Conservation (phyloP, 2,113 vertebrate genomes). For the Phalacrocorax carbo region DNA sequence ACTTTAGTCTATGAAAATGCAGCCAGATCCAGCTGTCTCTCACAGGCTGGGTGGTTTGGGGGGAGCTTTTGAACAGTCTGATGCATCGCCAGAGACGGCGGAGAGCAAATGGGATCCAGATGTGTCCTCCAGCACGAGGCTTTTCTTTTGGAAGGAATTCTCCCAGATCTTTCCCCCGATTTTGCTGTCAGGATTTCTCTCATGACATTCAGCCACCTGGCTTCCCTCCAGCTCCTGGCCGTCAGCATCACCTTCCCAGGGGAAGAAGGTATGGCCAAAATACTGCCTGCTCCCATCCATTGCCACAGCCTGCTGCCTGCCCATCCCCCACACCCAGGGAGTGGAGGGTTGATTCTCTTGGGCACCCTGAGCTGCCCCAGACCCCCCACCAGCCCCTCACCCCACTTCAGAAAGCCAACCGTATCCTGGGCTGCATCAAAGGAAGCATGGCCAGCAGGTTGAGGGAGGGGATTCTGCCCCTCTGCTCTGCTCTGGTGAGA, state of each 20-base stretch:
- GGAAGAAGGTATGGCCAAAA: not conserved
- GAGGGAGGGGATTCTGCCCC: not conserved
- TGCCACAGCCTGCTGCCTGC: not conserved
- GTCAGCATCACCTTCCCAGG: not conserved
- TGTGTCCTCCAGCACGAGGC: not conserved
- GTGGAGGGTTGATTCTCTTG: not conserved
- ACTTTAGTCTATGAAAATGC: not conserved
- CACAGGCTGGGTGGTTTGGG: fast-evolving
- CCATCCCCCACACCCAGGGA: fast-evolving
- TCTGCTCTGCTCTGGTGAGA: fast-evolving
- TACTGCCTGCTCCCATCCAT: not conserved
- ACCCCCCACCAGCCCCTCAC: too few relatives aligned
- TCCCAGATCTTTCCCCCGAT: not conserved
- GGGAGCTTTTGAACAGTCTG: not conserved
- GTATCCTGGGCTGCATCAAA: not conserved
- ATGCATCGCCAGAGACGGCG: fast-evolving
- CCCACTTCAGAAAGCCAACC: not conserved
- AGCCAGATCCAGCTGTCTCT: not conserved
- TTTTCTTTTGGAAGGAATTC: not conserved
- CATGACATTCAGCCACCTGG: fast-evolving
- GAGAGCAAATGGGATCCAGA: slow-evolving; percentile 29
- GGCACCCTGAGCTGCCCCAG: not conserved
- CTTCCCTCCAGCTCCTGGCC: not conserved
- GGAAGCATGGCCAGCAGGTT: fast-evolving
- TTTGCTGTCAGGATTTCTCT: not conserved